A percentile compares a stretch with the other conserved stretches of the same genome.
These are phyloP conservation scores for Nesidiocoris tenuis DNA, from an alignment of 2,888 invertebrate species.

Conservation along the genomic window DNA sequence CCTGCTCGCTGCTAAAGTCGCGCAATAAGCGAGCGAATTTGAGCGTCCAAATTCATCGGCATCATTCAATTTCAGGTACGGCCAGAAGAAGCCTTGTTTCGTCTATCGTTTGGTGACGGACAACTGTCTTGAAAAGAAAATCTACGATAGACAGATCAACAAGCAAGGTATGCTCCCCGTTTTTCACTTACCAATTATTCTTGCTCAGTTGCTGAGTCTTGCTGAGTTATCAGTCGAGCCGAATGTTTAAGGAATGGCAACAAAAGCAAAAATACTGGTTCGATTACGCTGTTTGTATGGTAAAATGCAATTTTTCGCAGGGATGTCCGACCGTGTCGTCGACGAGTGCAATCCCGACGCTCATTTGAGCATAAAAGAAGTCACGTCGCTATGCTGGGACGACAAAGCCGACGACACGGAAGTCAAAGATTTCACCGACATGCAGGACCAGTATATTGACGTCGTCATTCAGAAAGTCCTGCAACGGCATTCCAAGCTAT, in stretches of 20 bases:
- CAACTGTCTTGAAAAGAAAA: constrained; percentile 94
- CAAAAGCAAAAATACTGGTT: too few relatives aligned
- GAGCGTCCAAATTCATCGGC: too few relatives aligned
- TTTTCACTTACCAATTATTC: neutral
- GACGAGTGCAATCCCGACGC: constrained; percentile 98
- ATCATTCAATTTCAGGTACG: too few relatives aligned
- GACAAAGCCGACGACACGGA: constrained; percentile 63
- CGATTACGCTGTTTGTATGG: too few relatives aligned
- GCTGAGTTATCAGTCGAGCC: too few relatives aligned
- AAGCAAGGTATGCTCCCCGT: constrained; percentile 67
- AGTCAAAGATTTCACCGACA: constrained; percentile 66
- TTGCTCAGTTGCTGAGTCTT: too few relatives aligned
- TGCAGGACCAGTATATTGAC: constrained; percentile 75
- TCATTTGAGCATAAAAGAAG: constrained; percentile 81
- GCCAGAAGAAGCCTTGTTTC: constrained; percentile 90
- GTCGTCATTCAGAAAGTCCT: constrained; percentile 73
- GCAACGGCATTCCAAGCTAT: constrained; percentile 56
- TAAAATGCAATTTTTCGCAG: too few relatives aligned
- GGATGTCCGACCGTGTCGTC: constrained; percentile 96
- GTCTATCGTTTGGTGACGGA: constrained; percentile 97
- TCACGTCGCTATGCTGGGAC: constrained; percentile 82
- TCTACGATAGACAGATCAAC: constrained; percentile 96
- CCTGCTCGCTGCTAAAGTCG: too few relatives aligned
- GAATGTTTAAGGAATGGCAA: too few relatives aligned
- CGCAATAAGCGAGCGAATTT: too few relatives aligned